These are phyloP conservation scores for Mnemiopsis leidyi DNA, from an alignment of 37 sponge, comb jelly and placozoan genomes.

Conservation along the genomic window DNA sequence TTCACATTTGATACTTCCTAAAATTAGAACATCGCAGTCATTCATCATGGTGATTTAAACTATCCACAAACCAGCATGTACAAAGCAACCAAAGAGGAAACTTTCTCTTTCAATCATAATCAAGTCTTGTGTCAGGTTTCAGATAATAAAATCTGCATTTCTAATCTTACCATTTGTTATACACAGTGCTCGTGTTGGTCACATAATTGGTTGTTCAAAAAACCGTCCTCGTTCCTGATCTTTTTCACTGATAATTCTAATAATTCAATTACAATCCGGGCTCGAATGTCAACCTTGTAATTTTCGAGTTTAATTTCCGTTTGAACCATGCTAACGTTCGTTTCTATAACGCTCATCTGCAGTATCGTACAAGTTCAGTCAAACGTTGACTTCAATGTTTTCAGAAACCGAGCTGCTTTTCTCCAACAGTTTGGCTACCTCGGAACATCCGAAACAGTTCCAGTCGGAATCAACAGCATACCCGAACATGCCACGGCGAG, in stretches of 20 bases:
- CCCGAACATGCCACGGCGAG: neutral
- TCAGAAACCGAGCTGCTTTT: neutral
- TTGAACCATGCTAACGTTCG: neutral
- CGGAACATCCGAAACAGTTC: neutral
- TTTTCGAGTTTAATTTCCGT: neutral
- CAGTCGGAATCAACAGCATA: neutral
- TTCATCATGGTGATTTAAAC: too few species aligned
- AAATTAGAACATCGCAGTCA: too few species aligned
- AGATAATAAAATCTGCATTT: neutral
- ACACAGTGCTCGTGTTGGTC: neutral
- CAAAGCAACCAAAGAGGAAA: too few species aligned
- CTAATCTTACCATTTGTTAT: neutral
- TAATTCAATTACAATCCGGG: neutral
- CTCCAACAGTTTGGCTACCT: slow-evolving; percentile 30
- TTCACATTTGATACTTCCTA: too few species aligned
- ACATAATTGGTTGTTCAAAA: neutral
- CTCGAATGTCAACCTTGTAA: neutral
- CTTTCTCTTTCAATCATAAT: too few species aligned
- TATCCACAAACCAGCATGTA: too few species aligned
- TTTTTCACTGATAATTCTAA: neutral
- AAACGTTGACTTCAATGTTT: neutral
- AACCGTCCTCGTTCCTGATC: neutral
- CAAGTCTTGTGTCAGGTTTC: neutral
- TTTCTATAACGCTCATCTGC: too few species aligned
- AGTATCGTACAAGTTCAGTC: neutral